Evolutionary conservation across 2,888 invertebrate species (phyloP), one percentile per base, ranked within the genome.

Genomic region (Gymnoscelis rufifasciata): DNA sequence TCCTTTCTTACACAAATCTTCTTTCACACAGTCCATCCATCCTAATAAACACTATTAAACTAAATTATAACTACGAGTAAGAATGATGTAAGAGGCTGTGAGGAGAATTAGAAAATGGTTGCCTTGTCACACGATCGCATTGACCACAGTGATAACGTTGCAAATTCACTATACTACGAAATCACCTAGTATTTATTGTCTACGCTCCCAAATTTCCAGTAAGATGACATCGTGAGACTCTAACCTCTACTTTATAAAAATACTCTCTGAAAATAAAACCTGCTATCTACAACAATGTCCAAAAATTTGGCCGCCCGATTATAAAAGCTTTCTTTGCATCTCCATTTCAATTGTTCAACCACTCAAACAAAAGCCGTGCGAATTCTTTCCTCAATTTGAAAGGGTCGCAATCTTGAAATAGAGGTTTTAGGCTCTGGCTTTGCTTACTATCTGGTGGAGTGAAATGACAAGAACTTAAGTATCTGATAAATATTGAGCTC

Each of bases 391-490:
- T 52, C 55, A 62, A 62, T 62, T 66, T 60, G 54, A 47, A 50
- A 60, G 59, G 57, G 59, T 57, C 54, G 54, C 64, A 66, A 62
- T 64, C 57, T 51, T 64, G 56, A 64, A 68, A 67, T 62, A 64
- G 60, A 64, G 57, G 60, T 54, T 58, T 59, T 55, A 53, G 56
- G 50, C 46, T 53, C 66, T 38, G 14, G 42, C 19, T 10, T 42
- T 43, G 43, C 64, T 68, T 62, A 67, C 62, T 78, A 78, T 79
- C 78, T 78, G 68, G 64, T 69, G 79, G 78, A 76, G 73, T 76
- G 72, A 72, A 72, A 79, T 76, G 78, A 78, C 77, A 78, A 73
- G 74, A 72, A 66, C 72, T 76, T 79, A 73, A 70, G 68, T 72
- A 68, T 68, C 64, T 62, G 19, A 78, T 78, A 78, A 80, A 78